These are phyloP conservation scores for Oxyteleia sp. DNA, from an alignment of 2,888 invertebrate species.

Conservation along the genomic window DNA sequence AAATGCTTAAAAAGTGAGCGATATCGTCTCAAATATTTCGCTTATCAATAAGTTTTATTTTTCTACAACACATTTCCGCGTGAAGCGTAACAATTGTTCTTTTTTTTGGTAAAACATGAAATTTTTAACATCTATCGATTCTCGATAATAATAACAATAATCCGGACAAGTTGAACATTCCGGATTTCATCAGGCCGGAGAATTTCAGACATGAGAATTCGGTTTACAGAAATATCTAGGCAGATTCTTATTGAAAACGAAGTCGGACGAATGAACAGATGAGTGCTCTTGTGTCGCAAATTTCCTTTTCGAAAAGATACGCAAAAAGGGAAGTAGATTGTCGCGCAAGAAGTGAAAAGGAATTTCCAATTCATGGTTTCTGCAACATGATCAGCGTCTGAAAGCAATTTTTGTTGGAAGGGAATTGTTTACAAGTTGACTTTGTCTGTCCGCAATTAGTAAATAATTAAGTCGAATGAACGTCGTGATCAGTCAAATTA, in stretches of 20 bases:
- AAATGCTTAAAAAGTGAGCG: not conserved
- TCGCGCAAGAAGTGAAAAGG: no score
- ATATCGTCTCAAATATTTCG: not conserved
- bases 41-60: not conserved
- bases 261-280: conserved; percentile 1
- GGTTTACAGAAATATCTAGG: not conserved
- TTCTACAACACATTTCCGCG: not conserved
- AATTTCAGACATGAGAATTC: not conserved
- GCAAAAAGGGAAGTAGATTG: not conserved
- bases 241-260: not conserved
- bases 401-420: no score
- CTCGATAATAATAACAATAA: not conserved
- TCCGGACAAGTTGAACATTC: not conserved
- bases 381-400: no score
- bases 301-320: not conserved
- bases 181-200: not conserved
- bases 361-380: no score
- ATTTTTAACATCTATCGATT: not conserved
- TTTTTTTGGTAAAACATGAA: no score
- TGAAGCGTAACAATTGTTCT: no score
- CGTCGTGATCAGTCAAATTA: no score
- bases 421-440: no score
- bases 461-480: no score
- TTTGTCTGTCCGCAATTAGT: no score
- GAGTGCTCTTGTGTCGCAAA: conserved; percentile 3